Evolutionary conservation across 2,888 invertebrate species (phyloP).

Genomic region (Lepeophtheirus nordmannii): DNA sequence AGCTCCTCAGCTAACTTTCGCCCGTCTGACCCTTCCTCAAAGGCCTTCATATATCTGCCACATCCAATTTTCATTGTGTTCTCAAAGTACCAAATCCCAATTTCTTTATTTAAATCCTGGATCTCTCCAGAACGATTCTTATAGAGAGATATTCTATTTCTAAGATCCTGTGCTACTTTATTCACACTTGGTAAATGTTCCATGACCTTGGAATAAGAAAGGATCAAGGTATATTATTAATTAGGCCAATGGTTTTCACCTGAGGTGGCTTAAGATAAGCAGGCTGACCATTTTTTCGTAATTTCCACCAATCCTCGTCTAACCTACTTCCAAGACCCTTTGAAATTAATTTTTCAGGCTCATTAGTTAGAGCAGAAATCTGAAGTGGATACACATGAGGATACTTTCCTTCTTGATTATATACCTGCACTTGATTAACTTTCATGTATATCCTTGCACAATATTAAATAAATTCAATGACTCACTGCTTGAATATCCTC

Average conservation of each 20-base stretch:
- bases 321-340: background rate
- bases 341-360: background rate
- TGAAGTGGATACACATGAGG: background rate
- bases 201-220: background rate
- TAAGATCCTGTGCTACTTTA: conserved; percentile 16
- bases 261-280: background rate
- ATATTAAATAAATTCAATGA: background rate
- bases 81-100: conserved; percentile 17
- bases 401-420: background rate
- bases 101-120: conserved; percentile 2
- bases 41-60: conserved; percentile 1
- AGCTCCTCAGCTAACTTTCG: conserved; percentile 4
- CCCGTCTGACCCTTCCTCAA: background rate
- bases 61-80: background rate
- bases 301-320: background rate
- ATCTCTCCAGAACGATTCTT: background rate
- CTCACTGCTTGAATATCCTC: conserved; percentile 35
- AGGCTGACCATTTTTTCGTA: background rate
- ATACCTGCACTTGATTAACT: background rate
- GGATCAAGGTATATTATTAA: background rate
- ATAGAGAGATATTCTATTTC: background rate
- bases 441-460: background rate
- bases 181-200: conserved; percentile 12
- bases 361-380: background rate
- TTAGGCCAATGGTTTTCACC: background rate